Percentiles rank a stretch among this genome's conserved stretches.
phyloP scores from a whole-genome alignment of 2,113 vertebrate species.

The Etia nguti region DNA sequence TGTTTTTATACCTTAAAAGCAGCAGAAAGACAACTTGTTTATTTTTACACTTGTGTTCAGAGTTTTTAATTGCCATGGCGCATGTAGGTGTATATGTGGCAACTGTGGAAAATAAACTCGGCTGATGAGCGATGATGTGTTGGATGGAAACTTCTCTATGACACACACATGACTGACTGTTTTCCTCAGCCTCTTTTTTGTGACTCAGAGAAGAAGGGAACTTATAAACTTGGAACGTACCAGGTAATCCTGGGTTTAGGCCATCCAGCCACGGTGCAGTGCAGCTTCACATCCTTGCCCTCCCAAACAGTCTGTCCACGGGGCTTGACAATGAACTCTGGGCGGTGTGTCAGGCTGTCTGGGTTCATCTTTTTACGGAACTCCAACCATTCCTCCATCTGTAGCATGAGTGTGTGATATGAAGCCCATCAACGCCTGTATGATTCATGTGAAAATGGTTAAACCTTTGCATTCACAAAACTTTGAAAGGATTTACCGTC shows the following conservation, averaged over 20 bases:
- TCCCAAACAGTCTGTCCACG: conserved; percentile 94
- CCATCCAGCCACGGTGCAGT: conserved; percentile 92
- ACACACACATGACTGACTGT: neutral
- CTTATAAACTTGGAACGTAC: neutral
- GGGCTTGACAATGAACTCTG: conserved; percentile 88
- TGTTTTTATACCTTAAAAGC: conserved; percentile 93
- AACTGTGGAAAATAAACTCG: neutral
- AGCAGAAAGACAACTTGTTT: neutral
- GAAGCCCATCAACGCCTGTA: neutral
- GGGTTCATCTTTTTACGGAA: conserved; percentile 89
- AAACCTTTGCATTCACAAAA: neutral
- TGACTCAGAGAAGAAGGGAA: neutral
- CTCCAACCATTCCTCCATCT: conserved; percentile 87
- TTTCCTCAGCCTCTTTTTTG: neutral
- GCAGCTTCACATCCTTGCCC: conserved; percentile 83
- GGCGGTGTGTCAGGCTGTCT: conserved; percentile 85
- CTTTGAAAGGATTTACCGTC: conserved; percentile 71
- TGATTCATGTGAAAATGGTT: neutral
- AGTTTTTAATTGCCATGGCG: neutral
- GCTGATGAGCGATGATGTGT: neutral
- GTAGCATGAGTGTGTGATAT: neutral
- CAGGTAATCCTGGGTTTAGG: conserved; percentile 85
- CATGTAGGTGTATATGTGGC: neutral
- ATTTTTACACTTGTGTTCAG: neutral
- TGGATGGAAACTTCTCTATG: neutral